These are phyloP conservation scores for Ichneumoninae sp. DNA, from an alignment of 2,888 invertebrate species.

Conservation along the genomic window DNA sequence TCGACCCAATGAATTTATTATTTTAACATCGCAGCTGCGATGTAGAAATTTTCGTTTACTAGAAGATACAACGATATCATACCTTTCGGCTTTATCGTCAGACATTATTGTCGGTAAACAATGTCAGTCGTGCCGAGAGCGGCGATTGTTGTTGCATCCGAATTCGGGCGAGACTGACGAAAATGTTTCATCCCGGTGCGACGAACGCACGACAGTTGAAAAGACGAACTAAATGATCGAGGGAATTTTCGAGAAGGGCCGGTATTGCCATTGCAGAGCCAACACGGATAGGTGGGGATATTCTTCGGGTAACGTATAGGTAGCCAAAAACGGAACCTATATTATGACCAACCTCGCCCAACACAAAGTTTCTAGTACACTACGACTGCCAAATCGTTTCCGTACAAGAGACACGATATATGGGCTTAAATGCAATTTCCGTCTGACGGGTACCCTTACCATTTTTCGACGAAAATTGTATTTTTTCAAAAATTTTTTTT, in stretches of 20 bases:
- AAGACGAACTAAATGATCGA: background rate
- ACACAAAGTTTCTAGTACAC: no score
- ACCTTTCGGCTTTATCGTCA: slow-evolving; percentile 78
- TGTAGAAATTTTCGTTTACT: slow-evolving; percentile 46
- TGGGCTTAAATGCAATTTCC: no score
- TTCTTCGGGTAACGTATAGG: slow-evolving; percentile 36
- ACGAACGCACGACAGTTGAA: background rate
- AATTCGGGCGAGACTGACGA: slow-evolving; percentile 18
- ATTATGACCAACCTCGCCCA: no score
- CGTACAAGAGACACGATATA: no score
- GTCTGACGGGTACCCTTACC: no score
- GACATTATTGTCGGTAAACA: slow-evolving; percentile 71
- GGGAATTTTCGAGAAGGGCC: slow-evolving; percentile 12
- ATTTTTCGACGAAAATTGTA: no score
- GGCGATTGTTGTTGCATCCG: slow-evolving; percentile 15
- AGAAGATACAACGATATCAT: slow-evolving; percentile 49
- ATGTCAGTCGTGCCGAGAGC: slow-evolving; percentile 1
- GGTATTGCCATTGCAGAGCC: background rate
- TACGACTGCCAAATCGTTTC: no score
- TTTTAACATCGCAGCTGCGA: background rate
- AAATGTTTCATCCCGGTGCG: background rate
- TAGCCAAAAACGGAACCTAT: no score
- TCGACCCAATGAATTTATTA: background rate
- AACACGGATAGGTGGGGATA: slow-evolving; percentile 24
- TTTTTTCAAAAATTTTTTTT: no score